A percentile compares a stretch with the other conserved stretches of the same genome.
phyloP scores from a whole-genome alignment of 1,140 invertebrate genomes.

The Xylocopa sonorina region DNA sequence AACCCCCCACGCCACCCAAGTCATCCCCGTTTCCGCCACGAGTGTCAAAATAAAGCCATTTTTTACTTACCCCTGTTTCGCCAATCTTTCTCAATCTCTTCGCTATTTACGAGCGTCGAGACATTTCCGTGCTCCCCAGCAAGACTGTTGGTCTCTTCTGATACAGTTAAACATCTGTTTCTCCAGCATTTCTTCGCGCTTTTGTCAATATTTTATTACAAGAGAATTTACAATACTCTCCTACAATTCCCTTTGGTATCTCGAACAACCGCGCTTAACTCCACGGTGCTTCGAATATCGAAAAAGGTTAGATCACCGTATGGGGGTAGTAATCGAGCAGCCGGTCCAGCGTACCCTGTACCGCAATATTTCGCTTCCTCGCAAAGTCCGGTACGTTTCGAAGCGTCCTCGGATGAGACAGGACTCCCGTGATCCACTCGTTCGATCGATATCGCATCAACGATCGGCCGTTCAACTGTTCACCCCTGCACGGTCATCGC shows the following conservation, averaged over 20 bases:
- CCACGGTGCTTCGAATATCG: not conserved
- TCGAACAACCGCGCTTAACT: too few species aligned
- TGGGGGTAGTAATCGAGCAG: not conserved
- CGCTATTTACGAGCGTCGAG: not conserved
- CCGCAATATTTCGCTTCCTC: not conserved
- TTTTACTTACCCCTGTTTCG: not conserved
- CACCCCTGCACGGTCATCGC: not conserved
- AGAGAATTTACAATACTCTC: too few species aligned
- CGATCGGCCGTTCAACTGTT: not conserved
- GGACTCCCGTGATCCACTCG: not conserved
- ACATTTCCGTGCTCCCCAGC: not conserved
- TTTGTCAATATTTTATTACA: too few species aligned
- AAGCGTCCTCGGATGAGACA: too few species aligned
- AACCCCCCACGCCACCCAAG: too few species aligned
- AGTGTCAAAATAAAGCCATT: constrained; percentile 1
- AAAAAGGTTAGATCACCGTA: too few species aligned
- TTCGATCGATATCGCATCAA: constrained; percentile 11
- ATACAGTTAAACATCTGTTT: too few species aligned
- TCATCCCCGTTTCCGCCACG: not conserved
- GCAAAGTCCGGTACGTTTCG: constrained; percentile 6
- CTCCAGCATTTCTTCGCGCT: too few species aligned
- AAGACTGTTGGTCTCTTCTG: too few species aligned
- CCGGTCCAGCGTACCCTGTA: not conserved
- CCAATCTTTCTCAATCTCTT: not conserved
- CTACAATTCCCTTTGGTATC: too few species aligned